Conservation (phyloP, 2,113 vertebrate species). For the Opisthocomus hoazin region DNA sequence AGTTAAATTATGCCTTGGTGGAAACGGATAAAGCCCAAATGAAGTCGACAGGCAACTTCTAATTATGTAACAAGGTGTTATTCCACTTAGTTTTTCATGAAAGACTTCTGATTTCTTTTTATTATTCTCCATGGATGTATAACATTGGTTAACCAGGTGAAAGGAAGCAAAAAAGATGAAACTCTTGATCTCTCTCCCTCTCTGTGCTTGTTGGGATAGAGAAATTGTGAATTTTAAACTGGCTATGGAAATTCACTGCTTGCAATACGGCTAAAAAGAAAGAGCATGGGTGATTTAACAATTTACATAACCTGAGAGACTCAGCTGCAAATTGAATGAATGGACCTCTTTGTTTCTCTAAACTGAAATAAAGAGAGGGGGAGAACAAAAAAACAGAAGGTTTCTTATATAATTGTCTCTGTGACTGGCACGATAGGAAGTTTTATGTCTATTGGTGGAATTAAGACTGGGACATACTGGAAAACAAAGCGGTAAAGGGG, state of each 20-base stretch:
- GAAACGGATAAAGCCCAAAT: neutral
- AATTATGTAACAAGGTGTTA: conserved; percentile 29
- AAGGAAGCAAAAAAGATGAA: neutral
- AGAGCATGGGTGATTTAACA: conserved; percentile 61
- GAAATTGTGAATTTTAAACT: conserved; percentile 11
- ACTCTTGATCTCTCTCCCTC: neutral
- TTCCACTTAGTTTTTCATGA: neutral
- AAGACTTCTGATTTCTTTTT: conserved; percentile 1
- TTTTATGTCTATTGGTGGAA: conserved; percentile 14
- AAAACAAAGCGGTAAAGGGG: neutral
- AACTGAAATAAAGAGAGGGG: neutral
- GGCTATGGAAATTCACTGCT: conserved; percentile 50
- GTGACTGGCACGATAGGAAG: neutral
- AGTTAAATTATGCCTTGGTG: neutral
- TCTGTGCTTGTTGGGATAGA: neutral
- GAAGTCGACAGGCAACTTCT: neutral
- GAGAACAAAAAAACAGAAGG: neutral
- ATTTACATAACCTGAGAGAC: conserved; percentile 59
- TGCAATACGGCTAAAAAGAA: conserved; percentile 26
- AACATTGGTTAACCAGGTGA: neutral
- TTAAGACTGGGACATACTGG: neutral
- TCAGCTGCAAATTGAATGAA: conserved; percentile 41
- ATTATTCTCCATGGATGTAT: neutral
- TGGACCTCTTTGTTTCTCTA: conserved; percentile 9
- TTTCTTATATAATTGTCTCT: neutral